Base-by-base conservation (phyloP, 2,797 vertebrate species). In the Spheniscus humboldti region DNA sequence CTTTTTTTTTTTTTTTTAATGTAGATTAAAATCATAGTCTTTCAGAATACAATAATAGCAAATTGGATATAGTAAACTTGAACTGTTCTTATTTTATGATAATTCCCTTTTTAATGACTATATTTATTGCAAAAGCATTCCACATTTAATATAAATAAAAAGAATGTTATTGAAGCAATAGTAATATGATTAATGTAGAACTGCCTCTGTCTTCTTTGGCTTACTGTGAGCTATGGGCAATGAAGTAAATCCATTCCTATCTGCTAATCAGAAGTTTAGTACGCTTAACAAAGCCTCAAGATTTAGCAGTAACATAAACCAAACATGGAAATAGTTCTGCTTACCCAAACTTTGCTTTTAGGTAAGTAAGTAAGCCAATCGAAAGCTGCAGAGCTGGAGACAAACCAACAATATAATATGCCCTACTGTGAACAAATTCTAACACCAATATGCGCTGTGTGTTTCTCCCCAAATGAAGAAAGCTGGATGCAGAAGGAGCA, bases 401-500 rank as follows among this genome's bases (percentile, higher is more conserved):
- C 41, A 87, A 89, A 63, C 0, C 9, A 56, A 13, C 11, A 57
- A 10, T 13, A 23, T 31, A 30, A 20, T 59, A 62, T n/a, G 5
- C 4, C 6, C 8, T 71, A 18, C 10, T 47, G 15, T 20, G 31
- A 83, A 73, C 23, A n/a, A 19, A 39, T 85, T 85, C 8, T 13
- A 55, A 39, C 6, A 47, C 10, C 3, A 50, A 6, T 35, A 76
- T 20, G 9, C 2, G 2, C 11, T 30, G 11, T 5, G 1, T 55
- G 22, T 59, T 59, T 59, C n/a, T 59, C 57, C n/a, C n/a, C 57
- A 59, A 57, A 35, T 35, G 57, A 35, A 35, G n/a, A 24, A 35
- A 59, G 56, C 22, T 59, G 33, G 33, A 16, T 24, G 33, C 56
- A 59, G 33, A 59, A 59, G 22, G 22, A 59, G 22, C 33, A n/a